Base-by-base conservation (phyloP, 2,888 invertebrate genomes). In the Lypha dubia region DNA sequence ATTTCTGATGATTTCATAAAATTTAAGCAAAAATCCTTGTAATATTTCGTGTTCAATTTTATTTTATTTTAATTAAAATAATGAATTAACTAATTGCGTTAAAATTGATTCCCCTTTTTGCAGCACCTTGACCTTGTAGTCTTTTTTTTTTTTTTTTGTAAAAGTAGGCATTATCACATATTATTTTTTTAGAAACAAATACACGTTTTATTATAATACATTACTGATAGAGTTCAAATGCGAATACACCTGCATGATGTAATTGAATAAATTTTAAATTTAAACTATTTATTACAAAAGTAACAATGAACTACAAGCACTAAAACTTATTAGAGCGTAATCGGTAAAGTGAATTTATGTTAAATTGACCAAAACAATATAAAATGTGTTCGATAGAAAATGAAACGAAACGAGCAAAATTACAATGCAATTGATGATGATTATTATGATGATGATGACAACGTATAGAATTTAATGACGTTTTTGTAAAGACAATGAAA, bases 241-340 rank as follows among this genome's bases (percentile, higher is more conserved):
- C 13, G 15, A 46, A 46, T 35, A 44, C 56, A 76, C 67, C 58
- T 76, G 76, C 38, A 20, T 58, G 20, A 4, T 28, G n/a, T n/a
- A 44, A 28, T 41, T 5, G 13, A 35, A 67, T 32, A 76, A 49
- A 41, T n/a, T n/a, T n/a, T n/a, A 41, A 20, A 38, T 51, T 51
- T 38, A 41, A 58, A 35, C 32, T n/a, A 51, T 28, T 44, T 9
- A 73, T 1, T 41, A 56, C 24, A 65, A 63, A 65, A 65, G 49
- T 58, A 73, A 79, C 79, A 79, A 73, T 79, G 79, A 79, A 79
- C 79, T 79, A 79, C 65, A 79, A 58, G 46, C 62, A 77, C 60
- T 58, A 70, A 84, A 84, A 83, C 22, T 86, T 86, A 86, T 83
- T 86, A 83, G 86, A 86, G 86, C 86, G 86, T 76, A 75, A 75